Evolutionary conservation across 2,888 invertebrate genomes (phyloP), one percentile per base, ranked within the genome.

Genomic region (Polymixis flavicincta): DNA sequence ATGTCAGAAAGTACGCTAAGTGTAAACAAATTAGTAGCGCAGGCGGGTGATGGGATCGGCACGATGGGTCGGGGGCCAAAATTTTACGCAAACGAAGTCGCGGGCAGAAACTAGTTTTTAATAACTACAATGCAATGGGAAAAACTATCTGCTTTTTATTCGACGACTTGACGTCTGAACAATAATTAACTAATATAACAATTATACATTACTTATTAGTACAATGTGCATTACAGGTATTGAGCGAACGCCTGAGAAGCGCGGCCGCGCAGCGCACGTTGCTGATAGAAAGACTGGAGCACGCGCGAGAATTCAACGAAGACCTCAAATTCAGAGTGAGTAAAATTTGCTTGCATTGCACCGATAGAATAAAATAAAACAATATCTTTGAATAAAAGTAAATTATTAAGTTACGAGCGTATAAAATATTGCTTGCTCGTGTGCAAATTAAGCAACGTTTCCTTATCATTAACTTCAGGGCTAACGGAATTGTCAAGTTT

Each of bases 301-400:
- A 98, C 89, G 97, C 97, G 83, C 97, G 97, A 89, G 98, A 98
- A 88, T 97, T 98, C 90, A 98, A 98, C 85, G 98, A 98, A 85
- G 98, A 98, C 94, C 97, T 98, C 90, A 97, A 97, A 91, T 98
- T 98, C 94, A 98, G 98, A 97, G 98, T 98, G 94, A 55, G 88
- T 83, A 37, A 22, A 0, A 45, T 37, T 59, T 54, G 11, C 11
- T n/a, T 32, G 17, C 17, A 4, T 32, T 32, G 32, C 32, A 55
- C 17, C 14, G 5, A 65, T 65, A 45, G 28, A 19, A 32, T 1
- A 9, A 28, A 77, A n/a, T n/a, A 73, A 57, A n/a, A 73, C n/a
- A 19, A 25, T 22, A 37, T 59, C 4, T n/a, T 28, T 19, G 17
- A 45, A 11, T 19, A 14, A 17, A 55, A 54, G 8, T 14, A 80